Conservation (phyloP, 2,113 vertebrate species). For the Ailurus styani region DNA sequence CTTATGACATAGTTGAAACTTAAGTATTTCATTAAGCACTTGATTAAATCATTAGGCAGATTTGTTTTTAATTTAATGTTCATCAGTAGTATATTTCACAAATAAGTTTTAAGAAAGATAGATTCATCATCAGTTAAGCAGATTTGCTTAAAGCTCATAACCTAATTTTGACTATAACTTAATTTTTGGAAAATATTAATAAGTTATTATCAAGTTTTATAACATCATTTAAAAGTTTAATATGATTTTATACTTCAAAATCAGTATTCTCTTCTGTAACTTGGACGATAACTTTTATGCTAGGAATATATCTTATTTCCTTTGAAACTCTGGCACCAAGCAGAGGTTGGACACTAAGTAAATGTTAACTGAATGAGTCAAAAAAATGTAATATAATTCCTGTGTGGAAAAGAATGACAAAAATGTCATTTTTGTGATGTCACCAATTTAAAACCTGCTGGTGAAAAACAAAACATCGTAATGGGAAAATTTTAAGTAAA, state of each 20-base stretch:
- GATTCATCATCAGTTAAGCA: background rate
- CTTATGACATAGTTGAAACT: background rate
- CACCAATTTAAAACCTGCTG: background rate
- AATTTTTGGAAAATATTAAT: background rate
- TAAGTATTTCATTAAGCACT: background rate
- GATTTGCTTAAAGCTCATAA: background rate
- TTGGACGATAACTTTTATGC: background rate
- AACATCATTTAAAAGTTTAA: background rate
- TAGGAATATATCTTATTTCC: background rate
- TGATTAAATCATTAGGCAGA: conserved; percentile 12
- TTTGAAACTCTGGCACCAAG: background rate
- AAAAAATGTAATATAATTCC: background rate
- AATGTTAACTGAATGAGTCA: background rate
- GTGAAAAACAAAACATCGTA: background rate
- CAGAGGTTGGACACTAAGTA: background rate
- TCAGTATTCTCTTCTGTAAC: background rate
- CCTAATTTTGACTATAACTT: background rate
- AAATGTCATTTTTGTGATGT: background rate
- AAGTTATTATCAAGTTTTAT: background rate
- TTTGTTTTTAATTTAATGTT: conserved; percentile 37
- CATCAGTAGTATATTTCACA: background rate
- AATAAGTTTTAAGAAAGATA: background rate
- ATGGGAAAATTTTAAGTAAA: background rate
- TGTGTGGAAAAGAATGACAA: background rate
- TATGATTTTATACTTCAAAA: background rate